Conservation (phyloP, 2,797 vertebrate genomes). For the Macrochelys suwanniensis region DNA sequence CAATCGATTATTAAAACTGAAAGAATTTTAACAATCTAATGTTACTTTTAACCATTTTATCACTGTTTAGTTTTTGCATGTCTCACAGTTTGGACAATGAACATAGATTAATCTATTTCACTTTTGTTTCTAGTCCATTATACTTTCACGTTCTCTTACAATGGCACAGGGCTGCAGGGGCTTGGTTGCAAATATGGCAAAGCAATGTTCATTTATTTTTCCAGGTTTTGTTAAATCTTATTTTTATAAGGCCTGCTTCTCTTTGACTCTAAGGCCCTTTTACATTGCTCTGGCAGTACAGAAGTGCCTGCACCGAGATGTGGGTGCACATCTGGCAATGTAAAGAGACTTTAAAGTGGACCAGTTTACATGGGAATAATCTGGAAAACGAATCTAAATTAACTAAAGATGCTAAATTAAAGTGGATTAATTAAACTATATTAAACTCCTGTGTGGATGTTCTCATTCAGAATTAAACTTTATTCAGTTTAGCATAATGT, state of each 20-base stretch:
- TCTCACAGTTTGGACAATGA: not conserved
- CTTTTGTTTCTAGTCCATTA: accelerated
- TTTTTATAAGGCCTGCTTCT: not conserved
- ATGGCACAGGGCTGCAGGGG: not conserved
- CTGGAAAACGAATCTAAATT: not conserved
- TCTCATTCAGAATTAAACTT: not conserved
- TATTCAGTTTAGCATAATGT: not conserved
- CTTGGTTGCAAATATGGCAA: not conserved
- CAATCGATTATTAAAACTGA: not conserved
- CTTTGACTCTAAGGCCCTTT: not conserved
- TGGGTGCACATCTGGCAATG: not conserved
- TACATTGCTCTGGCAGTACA: not conserved
- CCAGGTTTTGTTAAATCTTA: not conserved
- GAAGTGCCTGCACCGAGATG: not conserved
- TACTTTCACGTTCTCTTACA: not conserved
- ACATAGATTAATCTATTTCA: not conserved
- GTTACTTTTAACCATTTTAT: not conserved
- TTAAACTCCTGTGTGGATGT: not conserved
- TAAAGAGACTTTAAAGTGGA: not conserved
- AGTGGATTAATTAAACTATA: not conserved
- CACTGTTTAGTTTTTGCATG: not conserved
- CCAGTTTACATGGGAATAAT: not conserved
- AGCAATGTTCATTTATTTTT: not conserved
- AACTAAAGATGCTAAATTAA: not conserved
- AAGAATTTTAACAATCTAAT: not conserved